Conservation (phyloP, 2,888 invertebrate species). For the Seira ritae region DNA sequence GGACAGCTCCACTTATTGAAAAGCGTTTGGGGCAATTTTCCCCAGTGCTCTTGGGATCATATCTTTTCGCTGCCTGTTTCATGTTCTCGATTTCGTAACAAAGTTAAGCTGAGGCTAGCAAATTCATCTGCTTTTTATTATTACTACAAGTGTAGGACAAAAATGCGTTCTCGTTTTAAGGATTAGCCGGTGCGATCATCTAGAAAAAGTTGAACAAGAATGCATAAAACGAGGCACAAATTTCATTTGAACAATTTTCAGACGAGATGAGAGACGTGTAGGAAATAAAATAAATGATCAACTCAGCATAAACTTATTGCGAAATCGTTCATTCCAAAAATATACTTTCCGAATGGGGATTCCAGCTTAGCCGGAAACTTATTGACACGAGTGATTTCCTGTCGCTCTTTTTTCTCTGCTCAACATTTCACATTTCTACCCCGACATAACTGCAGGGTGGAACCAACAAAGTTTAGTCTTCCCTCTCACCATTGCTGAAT, state of each 20-base stretch:
- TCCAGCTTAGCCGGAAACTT: slow-evolving; percentile 38
- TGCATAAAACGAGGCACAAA: too few species aligned
- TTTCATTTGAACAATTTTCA: too few species aligned
- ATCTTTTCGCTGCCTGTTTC: not conserved
- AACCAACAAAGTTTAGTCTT: too few species aligned
- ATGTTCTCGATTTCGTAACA: slow-evolving; percentile 49
- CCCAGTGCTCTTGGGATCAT: slow-evolving; percentile 67
- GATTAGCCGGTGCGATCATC: too few species aligned
- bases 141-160: slow-evolving; percentile 10
- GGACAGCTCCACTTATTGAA: slow-evolving; percentile 70
- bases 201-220: too few species aligned
- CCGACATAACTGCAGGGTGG: slow-evolving; percentile 22
- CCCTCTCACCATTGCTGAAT: too few species aligned
- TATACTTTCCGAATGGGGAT: not conserved
- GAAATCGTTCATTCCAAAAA: slow-evolving; percentile 38
- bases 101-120: slow-evolving; percentile 60
- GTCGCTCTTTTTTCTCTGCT: slow-evolving; percentile 11
- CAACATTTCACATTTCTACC: slow-evolving; percentile 23
- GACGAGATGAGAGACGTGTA: slow-evolving; percentile 14
- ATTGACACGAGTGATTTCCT: slow-evolving; percentile 60
- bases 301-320: slow-evolving; percentile 51
- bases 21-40: slow-evolving; percentile 72
- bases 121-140: slow-evolving; percentile 38
- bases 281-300: slow-evolving; percentile 45
- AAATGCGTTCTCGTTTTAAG: too few species aligned